These are phyloP conservation scores for Ophion ellenae DNA, from an alignment of 2,888 invertebrate species.

Conservation along the genomic window DNA sequence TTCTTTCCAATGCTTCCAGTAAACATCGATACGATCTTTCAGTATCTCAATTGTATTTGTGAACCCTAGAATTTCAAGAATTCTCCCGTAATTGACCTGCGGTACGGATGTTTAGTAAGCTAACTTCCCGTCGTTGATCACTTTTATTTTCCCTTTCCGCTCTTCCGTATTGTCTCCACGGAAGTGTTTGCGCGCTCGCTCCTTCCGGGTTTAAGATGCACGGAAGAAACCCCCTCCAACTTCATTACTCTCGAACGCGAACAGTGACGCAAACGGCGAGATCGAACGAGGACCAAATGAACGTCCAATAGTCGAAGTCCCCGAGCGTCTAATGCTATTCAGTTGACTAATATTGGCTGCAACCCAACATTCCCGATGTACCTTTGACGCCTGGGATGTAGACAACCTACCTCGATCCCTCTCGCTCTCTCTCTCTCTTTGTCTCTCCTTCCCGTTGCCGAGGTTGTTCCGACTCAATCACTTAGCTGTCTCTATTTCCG, in stretches of 20 bases:
- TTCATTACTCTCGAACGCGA: slow-evolving; percentile 44
- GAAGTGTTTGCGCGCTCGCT: slow-evolving; percentile 18
- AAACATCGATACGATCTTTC: slow-evolving; percentile 28
- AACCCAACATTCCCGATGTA: slow-evolving; percentile 45
- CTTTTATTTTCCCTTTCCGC: slow-evolving; percentile 40
- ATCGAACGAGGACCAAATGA: slow-evolving; percentile 20
- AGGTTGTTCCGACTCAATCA: slow-evolving; percentile 30
- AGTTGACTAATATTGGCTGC: slow-evolving; percentile 50
- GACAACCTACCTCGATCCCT: slow-evolving; percentile 15
- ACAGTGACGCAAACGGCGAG: slow-evolving; percentile 25
- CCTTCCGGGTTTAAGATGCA: slow-evolving; percentile 24
- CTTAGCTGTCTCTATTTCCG: slow-evolving; percentile 18
- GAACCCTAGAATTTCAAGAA: not conserved
- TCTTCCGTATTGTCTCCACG: not conserved
- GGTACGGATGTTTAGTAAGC: slow-evolving; percentile 16
- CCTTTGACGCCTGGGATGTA: slow-evolving; percentile 23
- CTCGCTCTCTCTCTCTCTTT: not conserved
- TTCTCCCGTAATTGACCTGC: slow-evolving; percentile 28
- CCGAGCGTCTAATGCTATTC: slow-evolving; percentile 12
- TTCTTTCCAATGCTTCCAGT: not conserved
- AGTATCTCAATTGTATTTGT: slow-evolving; percentile 20
- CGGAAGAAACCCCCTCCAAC: slow-evolving; percentile 27
- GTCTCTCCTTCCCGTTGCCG: slow-evolving; percentile 3
- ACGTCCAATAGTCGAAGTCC: slow-evolving; percentile 23
- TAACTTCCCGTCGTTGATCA: slow-evolving; percentile 34